These are phyloP conservation scores for Dendronephthya gigantea DNA, from an alignment of 64 coral and sea anemone genomes.

Conservation along the genomic window DNA sequence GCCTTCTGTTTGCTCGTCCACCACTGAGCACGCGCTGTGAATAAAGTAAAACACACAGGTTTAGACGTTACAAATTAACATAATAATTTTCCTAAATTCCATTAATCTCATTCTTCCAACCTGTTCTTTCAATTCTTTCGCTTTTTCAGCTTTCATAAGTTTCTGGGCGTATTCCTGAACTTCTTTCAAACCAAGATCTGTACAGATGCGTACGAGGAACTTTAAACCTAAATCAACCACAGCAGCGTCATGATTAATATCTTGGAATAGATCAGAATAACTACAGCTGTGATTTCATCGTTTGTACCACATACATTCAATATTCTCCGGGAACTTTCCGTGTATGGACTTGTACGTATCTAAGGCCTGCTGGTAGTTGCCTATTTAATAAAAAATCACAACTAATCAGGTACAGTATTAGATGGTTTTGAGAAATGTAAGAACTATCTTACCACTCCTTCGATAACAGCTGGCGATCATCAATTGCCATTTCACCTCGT, in stretches of 20 bases:
- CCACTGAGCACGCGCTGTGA: not conserved
- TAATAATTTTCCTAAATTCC: no score
- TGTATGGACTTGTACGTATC: constrained; percentile 92
- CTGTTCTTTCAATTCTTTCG: constrained; percentile 94
- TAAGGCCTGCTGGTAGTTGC: constrained; percentile 91
- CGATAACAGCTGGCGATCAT: constrained; percentile 99
- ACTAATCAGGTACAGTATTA: not conserved
- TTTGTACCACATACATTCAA: constrained; percentile 95
- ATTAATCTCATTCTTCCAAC: no score
- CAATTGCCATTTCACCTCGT: constrained; percentile 98
- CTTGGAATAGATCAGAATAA: no score
- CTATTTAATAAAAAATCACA: constrained; percentile 24
- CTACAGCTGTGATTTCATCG: no score
- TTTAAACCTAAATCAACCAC: constrained; percentile 52
- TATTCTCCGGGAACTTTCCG: constrained; percentile 86
- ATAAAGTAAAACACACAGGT: not conserved
- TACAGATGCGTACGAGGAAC: constrained; percentile 91
- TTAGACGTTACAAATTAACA: no score
- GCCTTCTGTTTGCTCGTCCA: not conserved
- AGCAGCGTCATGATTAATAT: not conserved
- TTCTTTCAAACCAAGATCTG: constrained; percentile 90
- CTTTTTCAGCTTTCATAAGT: constrained; percentile 92
- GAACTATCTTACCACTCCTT: constrained; percentile 76
- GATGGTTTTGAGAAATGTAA: not conserved
- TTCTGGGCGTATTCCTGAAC: constrained; percentile 97